These are phyloP conservation scores for Blastobasis lacticolella DNA, from an alignment of 2,888 invertebrate species.

Conservation along the genomic window DNA sequence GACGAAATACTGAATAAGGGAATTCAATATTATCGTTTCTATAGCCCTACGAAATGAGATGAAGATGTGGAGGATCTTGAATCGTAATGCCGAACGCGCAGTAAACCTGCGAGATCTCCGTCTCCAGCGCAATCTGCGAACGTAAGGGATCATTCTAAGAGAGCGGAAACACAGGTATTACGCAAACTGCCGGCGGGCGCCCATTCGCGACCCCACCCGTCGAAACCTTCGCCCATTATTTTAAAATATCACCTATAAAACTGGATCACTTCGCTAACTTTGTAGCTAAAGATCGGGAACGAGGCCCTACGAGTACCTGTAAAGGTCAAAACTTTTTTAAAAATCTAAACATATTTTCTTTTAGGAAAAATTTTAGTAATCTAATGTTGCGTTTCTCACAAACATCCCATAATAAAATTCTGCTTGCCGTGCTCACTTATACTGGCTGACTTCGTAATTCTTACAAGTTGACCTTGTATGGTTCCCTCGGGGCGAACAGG, in stretches of 20 bases:
- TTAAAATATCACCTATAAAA: slow-evolving; percentile 29
- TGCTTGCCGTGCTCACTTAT: neutral
- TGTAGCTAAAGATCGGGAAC: slow-evolving; percentile 7
- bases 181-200: slow-evolving; percentile 25
- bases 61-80: too few species aligned
- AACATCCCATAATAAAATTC: neutral
- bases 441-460: neutral
- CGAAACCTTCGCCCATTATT: slow-evolving; percentile 21
- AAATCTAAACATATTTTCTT: neutral
- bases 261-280: slow-evolving; percentile 13
- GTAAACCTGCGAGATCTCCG: neutral
- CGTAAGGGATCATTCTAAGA: slow-evolving; percentile 24
- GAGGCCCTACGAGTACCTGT: neutral
- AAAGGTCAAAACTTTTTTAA: too few species aligned
- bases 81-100: too few species aligned
- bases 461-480: too few species aligned
- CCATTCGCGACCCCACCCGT: slow-evolving; percentile 25
- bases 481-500: too few species aligned
- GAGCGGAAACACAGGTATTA: slow-evolving; percentile 24
- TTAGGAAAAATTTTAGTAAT: slow-evolving; percentile 3
- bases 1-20: too few species aligned
- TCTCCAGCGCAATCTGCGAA: slow-evolving; percentile 26
- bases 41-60: too few species aligned
- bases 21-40: too few species aligned
- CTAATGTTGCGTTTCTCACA: neutral